Conservation (phyloP, 2,113 vertebrate genomes). For the Nycticorax nycticorax region DNA sequence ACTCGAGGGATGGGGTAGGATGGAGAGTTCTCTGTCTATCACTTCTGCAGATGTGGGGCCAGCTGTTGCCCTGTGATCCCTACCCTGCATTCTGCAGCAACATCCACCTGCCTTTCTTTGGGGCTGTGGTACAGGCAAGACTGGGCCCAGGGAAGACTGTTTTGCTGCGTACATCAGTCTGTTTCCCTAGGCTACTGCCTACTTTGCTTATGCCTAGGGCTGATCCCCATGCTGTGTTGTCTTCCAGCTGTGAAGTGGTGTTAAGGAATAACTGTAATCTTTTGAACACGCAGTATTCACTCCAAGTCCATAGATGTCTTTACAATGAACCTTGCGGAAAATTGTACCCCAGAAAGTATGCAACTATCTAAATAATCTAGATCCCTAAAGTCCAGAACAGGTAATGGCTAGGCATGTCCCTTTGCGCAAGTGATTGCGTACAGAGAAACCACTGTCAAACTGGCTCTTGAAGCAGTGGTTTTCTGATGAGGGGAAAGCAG, state of each 20-base stretch:
- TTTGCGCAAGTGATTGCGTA: not conserved
- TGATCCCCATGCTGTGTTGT: not conserved
- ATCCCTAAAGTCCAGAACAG: accelerated
- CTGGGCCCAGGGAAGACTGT: too few relatives aligned
- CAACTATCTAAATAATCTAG: not conserved
- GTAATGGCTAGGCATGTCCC: not conserved
- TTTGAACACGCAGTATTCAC: not conserved
- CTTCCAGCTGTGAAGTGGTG: not conserved
- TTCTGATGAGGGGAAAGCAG: not conserved
- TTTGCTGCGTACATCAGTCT: not conserved
- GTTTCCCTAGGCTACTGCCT: not conserved
- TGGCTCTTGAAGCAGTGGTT: not conserved
- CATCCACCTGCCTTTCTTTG: not conserved
- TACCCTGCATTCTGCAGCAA: not conserved
- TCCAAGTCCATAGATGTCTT: not conserved
- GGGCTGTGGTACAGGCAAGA: not conserved
- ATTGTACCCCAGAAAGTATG: not conserved
- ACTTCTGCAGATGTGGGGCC: too few relatives aligned
- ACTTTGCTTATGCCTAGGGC: not conserved
- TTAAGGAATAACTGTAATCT: not conserved
- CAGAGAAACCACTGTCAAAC: not conserved
- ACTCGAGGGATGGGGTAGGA: too few relatives aligned
- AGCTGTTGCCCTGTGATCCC: not conserved
- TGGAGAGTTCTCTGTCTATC: not conserved
- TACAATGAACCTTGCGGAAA: not conserved